phyloP scores from a whole-genome alignment of 2,797 vertebrate genomes.

The Gymnopithys bicolor region DNA sequence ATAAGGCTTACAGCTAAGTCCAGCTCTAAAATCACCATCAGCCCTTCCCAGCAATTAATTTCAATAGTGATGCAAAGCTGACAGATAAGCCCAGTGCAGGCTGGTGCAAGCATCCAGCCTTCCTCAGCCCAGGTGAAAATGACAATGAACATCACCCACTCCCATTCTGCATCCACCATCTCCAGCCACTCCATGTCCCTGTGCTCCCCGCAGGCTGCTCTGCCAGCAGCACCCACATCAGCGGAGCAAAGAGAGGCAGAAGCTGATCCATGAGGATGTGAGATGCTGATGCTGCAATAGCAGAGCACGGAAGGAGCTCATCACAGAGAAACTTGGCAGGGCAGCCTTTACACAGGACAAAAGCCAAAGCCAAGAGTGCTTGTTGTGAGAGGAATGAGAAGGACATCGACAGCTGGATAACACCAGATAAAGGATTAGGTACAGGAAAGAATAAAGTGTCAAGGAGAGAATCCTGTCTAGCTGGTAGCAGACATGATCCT shows the following conservation, averaged over 20 bases:
- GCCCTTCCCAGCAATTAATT: background rate
- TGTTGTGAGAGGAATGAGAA: background rate
- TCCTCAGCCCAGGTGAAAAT: background rate
- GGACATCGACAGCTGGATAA: background rate
- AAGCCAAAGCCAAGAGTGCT: conserved; percentile 28
- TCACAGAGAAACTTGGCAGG: conserved; percentile 9
- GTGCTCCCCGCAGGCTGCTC: background rate
- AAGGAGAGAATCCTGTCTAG: conserved; percentile 8
- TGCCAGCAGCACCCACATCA: background rate
- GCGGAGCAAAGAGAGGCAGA: background rate
- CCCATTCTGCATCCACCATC: background rate
- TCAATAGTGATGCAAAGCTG: background rate
- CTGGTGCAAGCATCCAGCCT: background rate
- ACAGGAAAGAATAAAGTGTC: background rate
- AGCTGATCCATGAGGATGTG: background rate
- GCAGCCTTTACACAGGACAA: background rate
- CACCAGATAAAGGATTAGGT: background rate
- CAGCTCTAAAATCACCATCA: background rate
- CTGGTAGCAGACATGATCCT: background rate
- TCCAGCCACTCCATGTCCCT: background rate
- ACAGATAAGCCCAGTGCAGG: accelerated
- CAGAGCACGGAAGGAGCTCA: background rate
- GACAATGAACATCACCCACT: background rate
- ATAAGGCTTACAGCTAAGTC: background rate
- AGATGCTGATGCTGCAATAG: conserved; percentile 41